Evolutionary conservation across 1,140 invertebrate species (phyloP), one percentile per base, ranked within the genome.

Genomic region (Macrosteles quadrilineatus): DNA sequence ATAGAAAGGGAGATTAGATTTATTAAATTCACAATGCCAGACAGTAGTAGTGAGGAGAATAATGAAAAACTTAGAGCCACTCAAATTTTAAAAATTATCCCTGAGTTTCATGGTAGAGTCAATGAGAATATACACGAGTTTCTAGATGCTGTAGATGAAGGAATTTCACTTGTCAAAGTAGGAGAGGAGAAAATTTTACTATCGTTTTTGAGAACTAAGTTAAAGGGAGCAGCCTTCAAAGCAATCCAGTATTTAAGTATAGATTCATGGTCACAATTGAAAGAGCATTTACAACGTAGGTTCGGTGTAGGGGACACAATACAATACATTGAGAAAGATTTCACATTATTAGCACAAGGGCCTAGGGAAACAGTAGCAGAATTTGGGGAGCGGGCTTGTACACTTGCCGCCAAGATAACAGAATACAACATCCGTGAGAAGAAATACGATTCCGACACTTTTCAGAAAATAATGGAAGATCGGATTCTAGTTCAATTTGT

Each of bases 391-490:
- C 6, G 50, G 19, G 19, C 50, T n/a, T 55, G 50, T 23, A 55
- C 11, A 11, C 21, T 55, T 6, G 50, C 50, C 9, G 50, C 50
- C 11, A 55, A 55, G 19, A 55, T 55, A 11, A 55, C 50, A 11
- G 50, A 55, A 23, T 55, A 55, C 50, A 55, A 55, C 21, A 19
- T 55, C 21, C 6, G 14, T 6, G 50, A 55, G 19, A 23, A 55
- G 50, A 55, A 55, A 23, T 55, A 55, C 23, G 50, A 55, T 19
- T 6, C 50, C 9, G 50, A 55, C 6, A 55, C 9, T 6, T 55
- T 55, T 23, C 6, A 12, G 50, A 55, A 55, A 23, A 55, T 55
- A 11, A 55, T 55, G 50, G 50, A 55, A 23, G 50, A 55, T 23
- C 14, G 50, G 11, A 55, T 55, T 12, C 23, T 55, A 55, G 50